Conservation (phyloP, 2,888 invertebrate genomes). For the Drosophila phalerata region DNA sequence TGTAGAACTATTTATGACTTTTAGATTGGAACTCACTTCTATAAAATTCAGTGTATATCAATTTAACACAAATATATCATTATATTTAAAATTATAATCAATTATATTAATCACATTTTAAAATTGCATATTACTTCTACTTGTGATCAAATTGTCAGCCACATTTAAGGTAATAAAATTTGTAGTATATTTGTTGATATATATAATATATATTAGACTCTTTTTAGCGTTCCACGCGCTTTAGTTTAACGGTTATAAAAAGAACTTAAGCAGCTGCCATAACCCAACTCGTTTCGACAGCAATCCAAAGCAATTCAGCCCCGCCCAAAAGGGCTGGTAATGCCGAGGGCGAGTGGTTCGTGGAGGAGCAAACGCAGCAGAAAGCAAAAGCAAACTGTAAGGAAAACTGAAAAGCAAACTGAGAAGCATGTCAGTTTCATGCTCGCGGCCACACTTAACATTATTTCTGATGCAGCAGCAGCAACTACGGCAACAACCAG, state of each 20-base stretch:
- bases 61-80: no score
- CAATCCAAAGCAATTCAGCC: constrained; percentile 31
- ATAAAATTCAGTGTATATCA: no score
- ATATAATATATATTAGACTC: no score
- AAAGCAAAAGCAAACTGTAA: constrained; percentile 41
- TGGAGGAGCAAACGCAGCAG: constrained; percentile 34
- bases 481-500: constrained; percentile 21
- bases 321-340: constrained; percentile 39
- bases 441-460: constrained; percentile 82
- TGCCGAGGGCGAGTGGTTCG: constrained; percentile 57
- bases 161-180: background rate
- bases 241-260: constrained; percentile 7
- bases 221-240: constrained; percentile 10
- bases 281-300: constrained; percentile 23
- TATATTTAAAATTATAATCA: no score
- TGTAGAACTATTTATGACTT: no score
- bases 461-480: constrained; percentile 73
- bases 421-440: constrained; percentile 79
- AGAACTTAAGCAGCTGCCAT: constrained; percentile 28
- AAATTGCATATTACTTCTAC: no score
- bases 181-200: constrained; percentile 4
- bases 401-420: constrained; percentile 56
- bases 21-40: no score
- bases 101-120: no score
- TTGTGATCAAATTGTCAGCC: background rate